Conservation (phyloP, 2,797 vertebrate species). For the Tenualosa ilisha region DNA sequence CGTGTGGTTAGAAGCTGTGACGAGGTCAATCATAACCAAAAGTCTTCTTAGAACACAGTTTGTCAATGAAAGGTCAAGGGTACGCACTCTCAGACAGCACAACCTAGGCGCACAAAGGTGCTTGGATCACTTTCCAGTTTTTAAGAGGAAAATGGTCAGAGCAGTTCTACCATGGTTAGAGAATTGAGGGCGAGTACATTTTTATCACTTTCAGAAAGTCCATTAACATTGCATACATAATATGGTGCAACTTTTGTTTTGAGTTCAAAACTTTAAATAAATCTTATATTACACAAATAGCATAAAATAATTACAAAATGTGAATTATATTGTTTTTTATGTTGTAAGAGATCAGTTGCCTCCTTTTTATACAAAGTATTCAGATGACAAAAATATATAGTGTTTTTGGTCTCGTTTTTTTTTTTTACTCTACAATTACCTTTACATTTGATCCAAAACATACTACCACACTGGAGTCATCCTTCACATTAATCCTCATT, state of each 20-base stretch:
- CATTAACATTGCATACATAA: not conserved
- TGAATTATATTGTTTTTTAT: constrained; percentile 41
- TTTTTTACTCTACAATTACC: constrained; percentile 24
- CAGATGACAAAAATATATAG: constrained; percentile 49
- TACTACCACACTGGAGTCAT: not conserved
- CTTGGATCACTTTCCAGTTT: constrained; percentile 8
- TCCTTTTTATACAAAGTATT: constrained; percentile 36
- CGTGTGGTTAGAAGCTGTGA: not conserved
- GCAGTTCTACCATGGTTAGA: not conserved
- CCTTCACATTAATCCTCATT: not conserved
- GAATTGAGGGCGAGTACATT: not conserved
- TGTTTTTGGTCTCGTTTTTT: constrained; percentile 37
- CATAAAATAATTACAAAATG: constrained; percentile 51
- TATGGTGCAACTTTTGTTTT: not conserved
- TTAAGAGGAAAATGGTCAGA: not conserved
- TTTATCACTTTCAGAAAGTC: not conserved
- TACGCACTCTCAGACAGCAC: not conserved
- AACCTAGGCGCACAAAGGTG: not conserved
- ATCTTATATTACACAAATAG: constrained; percentile 52
- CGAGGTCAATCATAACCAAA: not conserved
- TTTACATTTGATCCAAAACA: constrained; percentile 36
- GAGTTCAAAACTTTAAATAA: constrained; percentile 15
- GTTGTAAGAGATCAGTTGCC: constrained; percentile 40
- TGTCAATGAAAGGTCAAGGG: not conserved
- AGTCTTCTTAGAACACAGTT: not conserved